Evolutionary conservation across 2,888 invertebrate species (phyloP).

Genomic region (Mythimna loreyi): DNA sequence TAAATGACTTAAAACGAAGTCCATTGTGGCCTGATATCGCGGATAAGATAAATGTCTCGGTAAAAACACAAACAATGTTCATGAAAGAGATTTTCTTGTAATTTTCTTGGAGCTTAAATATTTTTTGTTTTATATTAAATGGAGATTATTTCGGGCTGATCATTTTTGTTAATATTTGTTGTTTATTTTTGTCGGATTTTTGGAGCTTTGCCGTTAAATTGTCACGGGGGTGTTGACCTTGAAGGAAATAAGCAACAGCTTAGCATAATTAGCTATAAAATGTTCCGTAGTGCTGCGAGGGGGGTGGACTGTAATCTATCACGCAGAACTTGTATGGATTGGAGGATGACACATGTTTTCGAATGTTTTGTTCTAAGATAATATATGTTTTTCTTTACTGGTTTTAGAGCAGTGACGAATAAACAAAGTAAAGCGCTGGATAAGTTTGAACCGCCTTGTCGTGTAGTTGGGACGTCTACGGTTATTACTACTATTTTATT

Average conservation of each 20-base stretch:
- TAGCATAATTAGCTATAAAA: too few species aligned
- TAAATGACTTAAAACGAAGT: constrained; percentile 61
- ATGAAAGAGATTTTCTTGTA: constrained; percentile 53
- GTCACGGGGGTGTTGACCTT: not conserved
- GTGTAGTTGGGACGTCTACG: too few species aligned
- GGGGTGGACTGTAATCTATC: too few species aligned
- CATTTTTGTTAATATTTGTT: constrained; percentile 25
- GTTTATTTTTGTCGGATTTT: not conserved
- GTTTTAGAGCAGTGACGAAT: too few species aligned
- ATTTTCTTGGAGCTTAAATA: constrained; percentile 53
- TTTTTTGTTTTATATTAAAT: constrained; percentile 47
- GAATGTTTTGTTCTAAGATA: too few species aligned
- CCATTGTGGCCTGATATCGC: constrained; percentile 54
- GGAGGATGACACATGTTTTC: too few species aligned
- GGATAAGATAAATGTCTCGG: constrained; percentile 60
- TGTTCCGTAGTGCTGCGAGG: too few species aligned
- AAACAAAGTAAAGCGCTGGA: too few species aligned
- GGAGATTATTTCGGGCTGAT: constrained; percentile 36
- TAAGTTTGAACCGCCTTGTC: too few species aligned
- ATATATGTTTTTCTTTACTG: too few species aligned
- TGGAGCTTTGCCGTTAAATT: constrained; percentile 13
- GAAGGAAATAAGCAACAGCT: not conserved
- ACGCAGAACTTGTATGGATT: too few species aligned
- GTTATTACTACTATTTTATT: too few species aligned
- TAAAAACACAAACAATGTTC: constrained; percentile 53